A percentile compares a stretch with the other conserved stretches of the same genome.
Conservation (phyloP, 1,140 invertebrate genomes). For the Drosophila repleta region DNA sequence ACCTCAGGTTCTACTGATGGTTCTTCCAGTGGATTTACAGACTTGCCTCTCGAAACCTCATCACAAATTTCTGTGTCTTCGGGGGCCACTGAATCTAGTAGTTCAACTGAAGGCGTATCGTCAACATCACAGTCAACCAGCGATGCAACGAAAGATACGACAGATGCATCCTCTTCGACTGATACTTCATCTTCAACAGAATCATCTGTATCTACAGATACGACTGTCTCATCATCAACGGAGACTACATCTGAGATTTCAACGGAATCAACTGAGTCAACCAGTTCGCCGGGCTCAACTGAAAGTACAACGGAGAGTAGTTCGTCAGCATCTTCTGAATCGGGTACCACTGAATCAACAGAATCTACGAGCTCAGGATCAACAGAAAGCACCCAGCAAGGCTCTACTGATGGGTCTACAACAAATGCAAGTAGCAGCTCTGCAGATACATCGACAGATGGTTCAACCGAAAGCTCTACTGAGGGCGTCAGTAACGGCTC, state of each 20-base stretch:
- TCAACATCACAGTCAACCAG: slow-evolving; percentile 33
- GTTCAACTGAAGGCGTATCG: slow-evolving; percentile 30
- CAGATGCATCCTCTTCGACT: slow-evolving; percentile 32
- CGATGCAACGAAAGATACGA: slow-evolving; percentile 36
- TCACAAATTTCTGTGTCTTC: slow-evolving; percentile 53
- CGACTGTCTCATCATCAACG: slow-evolving; percentile 37
- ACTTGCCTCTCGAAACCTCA: slow-evolving; percentile 40
- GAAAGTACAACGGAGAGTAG: slow-evolving; percentile 27
- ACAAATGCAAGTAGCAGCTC: background rate
- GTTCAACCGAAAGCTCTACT: slow-evolving; percentile 1
- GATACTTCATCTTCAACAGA: slow-evolving; percentile 49
- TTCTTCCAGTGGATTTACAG: slow-evolving; percentile 33
- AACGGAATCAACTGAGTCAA: slow-evolving; percentile 48
- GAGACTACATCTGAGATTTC: slow-evolving; percentile 40
- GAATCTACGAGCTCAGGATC: slow-evolving; percentile 5
- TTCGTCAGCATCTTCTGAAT: slow-evolving; percentile 4
- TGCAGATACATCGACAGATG: slow-evolving; percentile 21
- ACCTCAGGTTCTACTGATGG: slow-evolving; percentile 38
- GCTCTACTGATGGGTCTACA: slow-evolving; percentile 10
- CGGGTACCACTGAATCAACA: slow-evolving; percentile 8
- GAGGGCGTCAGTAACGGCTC: slow-evolving; percentile 10
- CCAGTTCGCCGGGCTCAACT: slow-evolving; percentile 38
- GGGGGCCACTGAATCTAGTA: slow-evolving; percentile 27
- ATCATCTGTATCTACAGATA: slow-evolving; percentile 49
- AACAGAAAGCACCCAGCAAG: slow-evolving; percentile 2